Conservation (phyloP, 2,113 vertebrate species). For the Coptodon rendalli region DNA sequence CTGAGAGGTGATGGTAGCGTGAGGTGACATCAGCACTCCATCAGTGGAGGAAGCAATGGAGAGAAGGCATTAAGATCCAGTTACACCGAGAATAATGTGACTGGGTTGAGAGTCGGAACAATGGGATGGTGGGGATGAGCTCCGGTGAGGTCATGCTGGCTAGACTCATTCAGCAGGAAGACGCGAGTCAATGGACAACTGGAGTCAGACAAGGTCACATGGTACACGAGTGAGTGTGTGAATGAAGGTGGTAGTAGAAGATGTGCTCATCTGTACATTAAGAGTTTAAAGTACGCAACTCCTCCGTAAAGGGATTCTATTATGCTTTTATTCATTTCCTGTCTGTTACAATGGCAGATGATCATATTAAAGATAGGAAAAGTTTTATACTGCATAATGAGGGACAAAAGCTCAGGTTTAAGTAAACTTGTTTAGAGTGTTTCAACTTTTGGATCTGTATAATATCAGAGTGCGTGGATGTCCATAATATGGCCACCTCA, state of each 20-base stretch:
- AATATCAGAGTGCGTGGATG: not conserved
- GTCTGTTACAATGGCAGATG: not conserved
- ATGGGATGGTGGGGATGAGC: constrained; percentile 40
- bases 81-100: constrained; percentile 53
- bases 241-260: not conserved
- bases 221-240: not conserved
- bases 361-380: not conserved
- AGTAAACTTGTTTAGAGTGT: not conserved
- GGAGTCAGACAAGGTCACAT: constrained; percentile 13
- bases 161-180: constrained; percentile 47
- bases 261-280: not conserved
- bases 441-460: not conserved
- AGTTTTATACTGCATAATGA: not conserved
- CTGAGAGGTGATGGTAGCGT: constrained; percentile 23
- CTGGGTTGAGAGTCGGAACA: constrained; percentile 21
- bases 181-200: constrained; percentile 28
- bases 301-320: not conserved
- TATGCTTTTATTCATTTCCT: not conserved
- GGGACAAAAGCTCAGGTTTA: not conserved
- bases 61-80: constrained; percentile 62
- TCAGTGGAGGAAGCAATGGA: constrained; percentile 48
- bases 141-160: constrained; percentile 55
- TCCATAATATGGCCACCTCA: not conserved
- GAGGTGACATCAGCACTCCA: constrained; percentile 63
- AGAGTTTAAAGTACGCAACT: not conserved